phyloP scores from a whole-genome alignment of 2,113 vertebrate genomes.

The Oncorhynchus tshawytscha region DNA sequence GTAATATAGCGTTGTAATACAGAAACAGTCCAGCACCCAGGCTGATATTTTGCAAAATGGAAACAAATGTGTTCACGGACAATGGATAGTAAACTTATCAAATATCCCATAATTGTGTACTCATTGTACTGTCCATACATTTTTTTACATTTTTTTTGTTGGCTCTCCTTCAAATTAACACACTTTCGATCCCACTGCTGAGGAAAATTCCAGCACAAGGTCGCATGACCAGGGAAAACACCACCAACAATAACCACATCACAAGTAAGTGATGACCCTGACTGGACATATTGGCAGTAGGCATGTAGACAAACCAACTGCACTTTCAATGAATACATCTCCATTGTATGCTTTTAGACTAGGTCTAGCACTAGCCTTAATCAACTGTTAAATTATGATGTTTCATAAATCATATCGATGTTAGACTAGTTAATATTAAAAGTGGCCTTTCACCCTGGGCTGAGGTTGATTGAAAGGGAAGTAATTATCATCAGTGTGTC shows the following conservation, averaged over 20 bases:
- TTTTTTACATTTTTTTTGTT: slow-evolving; percentile 8
- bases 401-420: neutral
- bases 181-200: slow-evolving; percentile 25
- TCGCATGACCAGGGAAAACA: slow-evolving; percentile 42
- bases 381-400: neutral
- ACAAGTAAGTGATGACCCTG: slow-evolving; percentile 51
- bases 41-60: neutral
- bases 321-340: neutral
- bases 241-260: slow-evolving; percentile 45
- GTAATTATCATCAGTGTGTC: neutral
- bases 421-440: neutral
- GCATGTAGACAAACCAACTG: neutral
- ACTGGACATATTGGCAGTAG: neutral
- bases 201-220: slow-evolving; percentile 37
- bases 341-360: neutral
- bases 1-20: neutral
- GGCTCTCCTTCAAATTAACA: slow-evolving; percentile 31
- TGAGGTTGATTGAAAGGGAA: neutral
- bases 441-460: neutral
- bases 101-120: neutral
- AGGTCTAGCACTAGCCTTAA: neutral
- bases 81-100: too few species aligned
- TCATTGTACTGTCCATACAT: neutral
- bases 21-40: neutral
- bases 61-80: too few species aligned